Evolutionary conservation across 2,797 vertebrate species (phyloP), one percentile per base, ranked within the genome.

Genomic region (Pseudochirops corinnae): DNA sequence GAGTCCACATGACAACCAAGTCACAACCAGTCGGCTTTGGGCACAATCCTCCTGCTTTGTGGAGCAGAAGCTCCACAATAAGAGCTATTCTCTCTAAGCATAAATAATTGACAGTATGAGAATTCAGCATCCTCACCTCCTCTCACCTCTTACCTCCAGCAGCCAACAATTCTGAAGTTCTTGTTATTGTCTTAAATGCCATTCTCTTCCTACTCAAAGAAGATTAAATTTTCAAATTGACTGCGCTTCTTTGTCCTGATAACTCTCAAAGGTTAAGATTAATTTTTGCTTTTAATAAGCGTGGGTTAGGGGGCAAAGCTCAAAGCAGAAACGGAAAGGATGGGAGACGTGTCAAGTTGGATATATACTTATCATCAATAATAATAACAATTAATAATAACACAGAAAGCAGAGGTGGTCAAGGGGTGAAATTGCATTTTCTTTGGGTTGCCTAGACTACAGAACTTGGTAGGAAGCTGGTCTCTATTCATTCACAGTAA

Each of bases 181-280:
- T n/a, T 82, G n/a, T 82, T 82, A 82, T 82, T 82, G n/a, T 82
- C n/a, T 82, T 82, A 82, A 39, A 82, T 39, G 67, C 67, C n/a
- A 21, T 46, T 18, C 67, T 24, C 21, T 21, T 39, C 18, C n/a
- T 82, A 18, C n/a, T 46, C 67, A 39, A 87, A 82, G 16, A 82
- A 1, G 6, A 50, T 87, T 87, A 87, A 46, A 87, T 4, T 87
- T 87, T 46, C 39, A 87, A 87, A 39, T 9, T 39, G 39, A 87
- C 74, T 87, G 50, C 74, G 50, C 24, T 46, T 46, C 39, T 87
- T 74, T 39, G 74, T 87, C 21, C 67, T 2, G 9, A 50, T 87
- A 46, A 87, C 21, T 74, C 67, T 74, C n/a, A 74, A 21, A 21
- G n/a, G 18, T 74, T 50, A 87, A 87, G 9, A 87, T 87, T 46